Evolutionary conservation across 2,113 vertebrate genomes (phyloP).

Genomic region (Notarius quadriscutis): DNA sequence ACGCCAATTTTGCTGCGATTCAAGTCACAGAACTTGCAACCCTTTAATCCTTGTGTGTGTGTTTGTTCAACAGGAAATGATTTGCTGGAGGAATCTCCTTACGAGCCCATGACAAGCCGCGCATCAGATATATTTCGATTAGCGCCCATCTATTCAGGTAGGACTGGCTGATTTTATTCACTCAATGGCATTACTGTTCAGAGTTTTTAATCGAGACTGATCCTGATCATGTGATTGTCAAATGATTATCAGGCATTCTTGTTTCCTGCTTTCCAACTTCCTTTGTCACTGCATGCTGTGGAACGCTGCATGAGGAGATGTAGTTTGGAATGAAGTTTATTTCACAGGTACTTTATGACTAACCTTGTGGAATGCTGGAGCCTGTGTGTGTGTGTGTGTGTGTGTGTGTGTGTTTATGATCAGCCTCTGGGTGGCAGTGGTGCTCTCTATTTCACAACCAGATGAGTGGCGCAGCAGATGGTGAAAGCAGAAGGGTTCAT

Average conservation of each 20-base stretch:
- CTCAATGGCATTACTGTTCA: neutral
- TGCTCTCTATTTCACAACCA: conserved; percentile 58
- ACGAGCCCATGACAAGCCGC: conserved; percentile 93
- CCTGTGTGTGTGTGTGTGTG: conserved; percentile 1
- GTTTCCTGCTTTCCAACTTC: conserved; percentile 25
- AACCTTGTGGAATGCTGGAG: conserved; percentile 35
- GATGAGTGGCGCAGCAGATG: conserved; percentile 37
- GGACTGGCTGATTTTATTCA: conserved; percentile 56
- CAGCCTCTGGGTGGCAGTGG: conserved; percentile 69
- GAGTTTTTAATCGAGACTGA: neutral
- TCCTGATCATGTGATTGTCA: neutral
- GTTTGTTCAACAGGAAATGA: conserved; percentile 84
- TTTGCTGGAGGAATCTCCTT: conserved; percentile 94
- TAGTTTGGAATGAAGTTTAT: conserved; percentile 59
- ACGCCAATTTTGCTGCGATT: neutral
- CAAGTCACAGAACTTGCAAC: neutral
- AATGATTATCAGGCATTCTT: neutral
- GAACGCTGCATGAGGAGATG: conserved; percentile 64
- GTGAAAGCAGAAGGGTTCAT: conserved; percentile 45
- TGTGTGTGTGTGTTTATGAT: neutral
- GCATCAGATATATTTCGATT: conserved; percentile 94
- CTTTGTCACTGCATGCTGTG: conserved; percentile 59
- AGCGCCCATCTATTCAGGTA: conserved; percentile 96
- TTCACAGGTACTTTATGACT: conserved; percentile 14
- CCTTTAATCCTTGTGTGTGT: neutral